Evolutionary conservation across 92 coral and sea anemone species (phyloP).

Genomic region (Porites divaricata): DNA sequence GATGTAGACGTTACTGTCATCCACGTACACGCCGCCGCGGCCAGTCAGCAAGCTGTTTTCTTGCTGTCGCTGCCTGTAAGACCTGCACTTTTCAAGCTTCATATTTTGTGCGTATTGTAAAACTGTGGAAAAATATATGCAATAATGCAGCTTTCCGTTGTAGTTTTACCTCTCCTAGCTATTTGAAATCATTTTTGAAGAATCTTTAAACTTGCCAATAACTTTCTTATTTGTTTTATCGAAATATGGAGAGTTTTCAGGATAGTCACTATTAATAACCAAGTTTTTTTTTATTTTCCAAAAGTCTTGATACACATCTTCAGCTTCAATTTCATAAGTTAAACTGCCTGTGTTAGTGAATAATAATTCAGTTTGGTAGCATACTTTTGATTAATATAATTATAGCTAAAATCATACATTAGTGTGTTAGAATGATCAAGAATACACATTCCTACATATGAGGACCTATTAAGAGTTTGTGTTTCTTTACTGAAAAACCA

Average conservation of each 20-base stretch:
- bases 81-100: no score
- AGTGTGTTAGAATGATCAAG: not conserved
- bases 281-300: not conserved
- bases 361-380: not conserved
- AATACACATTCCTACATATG: not conserved
- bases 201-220: no score
- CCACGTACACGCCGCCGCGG: no score
- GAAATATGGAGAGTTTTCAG: conserved; percentile 5
- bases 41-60: no score
- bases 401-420: not conserved
- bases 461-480: not conserved
- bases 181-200: no score
- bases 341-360: not conserved
- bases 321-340: not conserved
- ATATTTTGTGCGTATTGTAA: no score
- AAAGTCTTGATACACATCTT: not conserved
- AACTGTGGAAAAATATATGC: no score
- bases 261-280: conserved; percentile 30
- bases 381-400: not conserved
- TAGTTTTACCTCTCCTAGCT: no score
- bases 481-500: no score
- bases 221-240: not conserved
- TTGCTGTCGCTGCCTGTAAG: no score
- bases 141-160: no score
- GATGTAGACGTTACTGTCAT: no score